These are phyloP conservation scores for Ichneumon xanthorius DNA, from an alignment of 2,888 invertebrate species.

Conservation along the genomic window DNA sequence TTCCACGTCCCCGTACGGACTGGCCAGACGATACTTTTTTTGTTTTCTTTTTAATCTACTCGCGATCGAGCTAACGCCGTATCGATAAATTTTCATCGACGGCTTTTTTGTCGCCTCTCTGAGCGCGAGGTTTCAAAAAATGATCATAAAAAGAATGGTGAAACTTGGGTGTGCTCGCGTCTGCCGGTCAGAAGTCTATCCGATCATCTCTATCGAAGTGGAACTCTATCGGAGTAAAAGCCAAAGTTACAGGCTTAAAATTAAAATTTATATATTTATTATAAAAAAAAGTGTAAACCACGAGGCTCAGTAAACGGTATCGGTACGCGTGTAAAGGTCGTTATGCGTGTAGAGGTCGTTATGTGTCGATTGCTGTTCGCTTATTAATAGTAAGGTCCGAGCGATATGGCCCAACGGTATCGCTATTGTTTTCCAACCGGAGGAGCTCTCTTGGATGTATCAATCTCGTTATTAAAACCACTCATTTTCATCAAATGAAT, in stretches of 20 bases:
- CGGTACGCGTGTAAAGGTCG: conserved; percentile 69
- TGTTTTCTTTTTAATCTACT: neutral
- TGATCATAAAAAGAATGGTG: too few species aligned
- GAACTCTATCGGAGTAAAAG: too few species aligned
- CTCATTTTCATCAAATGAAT: neutral
- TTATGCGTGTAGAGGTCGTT: conserved; percentile 74
- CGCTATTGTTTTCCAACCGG: conserved; percentile 79
- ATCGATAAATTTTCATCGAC: neutral
- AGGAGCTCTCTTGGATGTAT: conserved; percentile 3
- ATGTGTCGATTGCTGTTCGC: conserved; percentile 80
- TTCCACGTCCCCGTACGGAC: neutral
- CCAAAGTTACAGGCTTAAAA: too few species aligned
- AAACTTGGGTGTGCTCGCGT: too few species aligned
- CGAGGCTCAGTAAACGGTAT: conserved; percentile 12
- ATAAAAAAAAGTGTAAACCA: conserved; percentile 17
- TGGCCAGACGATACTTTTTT: neutral
- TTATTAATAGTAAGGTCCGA: conserved; percentile 81
- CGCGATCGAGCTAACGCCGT: neutral
- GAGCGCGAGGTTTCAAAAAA: too few species aligned
- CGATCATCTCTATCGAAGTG: too few species aligned
- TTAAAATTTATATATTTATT: too few species aligned
- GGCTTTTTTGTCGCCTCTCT: neutral
- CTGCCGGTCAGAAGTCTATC: too few species aligned
- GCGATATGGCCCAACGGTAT: conserved; percentile 76
- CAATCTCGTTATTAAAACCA: neutral